Conservation (phyloP, 2,888 invertebrate genomes). For the Perdita meconis region DNA sequence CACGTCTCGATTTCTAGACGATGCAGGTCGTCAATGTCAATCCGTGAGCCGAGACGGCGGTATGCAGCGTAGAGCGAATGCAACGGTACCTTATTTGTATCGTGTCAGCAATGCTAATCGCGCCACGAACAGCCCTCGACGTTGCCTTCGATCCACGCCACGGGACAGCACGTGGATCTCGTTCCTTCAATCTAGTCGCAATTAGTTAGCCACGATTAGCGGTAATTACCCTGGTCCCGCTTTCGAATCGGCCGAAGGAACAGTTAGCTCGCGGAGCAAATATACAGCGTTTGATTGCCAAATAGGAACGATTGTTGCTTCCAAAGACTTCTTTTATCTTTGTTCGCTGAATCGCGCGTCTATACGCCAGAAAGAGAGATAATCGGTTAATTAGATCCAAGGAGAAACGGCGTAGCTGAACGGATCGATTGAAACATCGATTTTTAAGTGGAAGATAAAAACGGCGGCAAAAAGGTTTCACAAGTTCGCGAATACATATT, state of each 20-base stretch:
- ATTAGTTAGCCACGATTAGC: conserved; percentile 54
- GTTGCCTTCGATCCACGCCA: conserved; percentile 17
- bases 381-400: too few relatives aligned
- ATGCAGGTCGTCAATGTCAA: conserved; percentile 58
- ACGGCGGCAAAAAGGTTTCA: background rate
- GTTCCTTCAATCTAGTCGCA: conserved; percentile 45
- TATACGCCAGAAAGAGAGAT: too few relatives aligned
- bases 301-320: too few relatives aligned
- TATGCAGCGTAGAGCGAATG: conserved; percentile 52
- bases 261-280: conserved; percentile 24
- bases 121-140: conserved; percentile 21
- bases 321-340: too few relatives aligned
- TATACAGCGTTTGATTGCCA: background rate
- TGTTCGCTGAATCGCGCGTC: background rate
- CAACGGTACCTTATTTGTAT: conserved; percentile 64
- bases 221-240: conserved; percentile 50
- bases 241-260: conserved; percentile 37
- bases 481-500: background rate
- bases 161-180: conserved; percentile 29
- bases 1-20: conserved; percentile 66
- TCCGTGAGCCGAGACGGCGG: conserved; percentile 46
- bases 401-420: background rate
- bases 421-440: conserved; percentile 9
- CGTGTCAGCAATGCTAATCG: conserved; percentile 53
- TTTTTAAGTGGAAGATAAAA: background rate